These are phyloP conservation scores for Patella depressa DNA, from an alignment of 2,888 invertebrate genomes.

Conservation along the genomic window DNA sequence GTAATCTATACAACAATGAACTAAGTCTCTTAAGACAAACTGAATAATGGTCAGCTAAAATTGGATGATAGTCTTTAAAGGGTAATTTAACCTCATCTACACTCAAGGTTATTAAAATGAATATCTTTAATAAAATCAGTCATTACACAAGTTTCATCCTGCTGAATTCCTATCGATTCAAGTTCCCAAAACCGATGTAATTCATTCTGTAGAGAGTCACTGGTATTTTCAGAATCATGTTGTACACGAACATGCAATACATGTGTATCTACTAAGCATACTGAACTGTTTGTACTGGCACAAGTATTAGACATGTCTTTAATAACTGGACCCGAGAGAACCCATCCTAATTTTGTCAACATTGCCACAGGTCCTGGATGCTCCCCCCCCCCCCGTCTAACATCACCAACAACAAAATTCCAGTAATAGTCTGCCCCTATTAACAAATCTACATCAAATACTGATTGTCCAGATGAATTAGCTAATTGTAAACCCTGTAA, in stretches of 20 bases:
- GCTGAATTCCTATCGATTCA: background rate
- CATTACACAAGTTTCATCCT: background rate
- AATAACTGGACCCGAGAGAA: background rate
- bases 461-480: background rate
- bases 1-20: background rate
- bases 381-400: slow-evolving; percentile 3
- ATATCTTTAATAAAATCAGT: background rate
- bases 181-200: background rate
- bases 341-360: background rate
- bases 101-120: background rate
- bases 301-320: background rate
- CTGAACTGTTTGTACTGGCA: background rate
- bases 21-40: background rate
- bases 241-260: background rate
- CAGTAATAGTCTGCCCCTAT: background rate
- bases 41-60: background rate
- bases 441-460: slow-evolving; percentile 2
- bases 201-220: background rate
- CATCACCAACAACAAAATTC: background rate
- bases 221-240: background rate
- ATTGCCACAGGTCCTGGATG: slow-evolving; percentile 1
- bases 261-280: background rate
- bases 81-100: slow-evolving; percentile 4
- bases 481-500: background rate
- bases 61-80: background rate